Evolutionary conservation across 2,797 vertebrate genomes (phyloP), one percentile per base, ranked within the genome.

Genomic region (Myoxocephalus aenaeus): DNA sequence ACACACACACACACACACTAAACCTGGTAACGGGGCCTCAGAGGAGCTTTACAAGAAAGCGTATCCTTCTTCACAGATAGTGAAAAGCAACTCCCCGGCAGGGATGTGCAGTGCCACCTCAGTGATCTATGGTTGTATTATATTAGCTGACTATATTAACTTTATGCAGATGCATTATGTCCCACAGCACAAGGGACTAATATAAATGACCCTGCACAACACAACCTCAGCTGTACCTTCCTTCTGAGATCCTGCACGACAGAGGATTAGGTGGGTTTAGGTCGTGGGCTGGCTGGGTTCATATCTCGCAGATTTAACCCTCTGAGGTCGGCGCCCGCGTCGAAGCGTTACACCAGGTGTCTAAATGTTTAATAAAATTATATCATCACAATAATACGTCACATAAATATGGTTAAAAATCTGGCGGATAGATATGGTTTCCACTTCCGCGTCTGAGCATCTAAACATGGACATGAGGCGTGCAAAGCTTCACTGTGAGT

Each of bases 101-200:
- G 70, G 77, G 83, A 82, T 90, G 78, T 82, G 27, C 77, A 14
- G 54, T 78, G 63, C 80, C 65, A 69, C 83, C 71, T 73, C 75
- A 57, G 34, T 80, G 82, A 87, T 91, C 83, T 86, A 67, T 69
- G 75, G n/a, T 34, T 80, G 48, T 75, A 83, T 83, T 79, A 86
- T 75, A 83, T 83, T 79, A 86, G 79, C n/a, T 56, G 79, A 65
- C 75, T 79, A 34, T 66, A 85, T 84, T 78, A 89, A 84, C 77
- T 85, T 73, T 63, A 86, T 87, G 84, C 79, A 87, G 75, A 86
- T 86, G 59, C 66, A 59, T 77, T 46, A 38, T 61, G 65, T 81
- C 76, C 75, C 57, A 44, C 77, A 54, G 70, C 70, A 70, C 42
- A 14, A 72, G 34, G 59, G 58, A 59, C 20, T 44, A 27, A 67